Evolutionary conservation across 2,888 invertebrate genomes (phyloP), one percentile per base, ranked within the genome.

Genomic region (Cataglyphis albicans): DNA sequence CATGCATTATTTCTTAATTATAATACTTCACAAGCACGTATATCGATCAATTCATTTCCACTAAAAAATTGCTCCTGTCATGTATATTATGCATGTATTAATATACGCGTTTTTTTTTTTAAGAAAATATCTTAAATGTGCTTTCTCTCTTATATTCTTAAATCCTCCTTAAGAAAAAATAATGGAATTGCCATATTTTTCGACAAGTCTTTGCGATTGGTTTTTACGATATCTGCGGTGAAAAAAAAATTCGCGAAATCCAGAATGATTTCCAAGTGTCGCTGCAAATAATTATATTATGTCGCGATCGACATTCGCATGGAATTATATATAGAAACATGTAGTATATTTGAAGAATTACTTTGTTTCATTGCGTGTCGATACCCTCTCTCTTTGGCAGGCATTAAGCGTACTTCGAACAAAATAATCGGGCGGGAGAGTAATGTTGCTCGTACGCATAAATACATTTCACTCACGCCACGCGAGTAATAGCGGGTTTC

Each of bases 401-500:
- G 76, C 67, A 76, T 83, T 74, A 84, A 85, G 82, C 85, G 68
- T 85, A 87, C 85, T 85, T 70, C 81, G 65, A 72, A 81, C 74
- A 72, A 86, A 86, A 89, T 88, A 89, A 89, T 87, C 89, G 88
- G 87, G 9, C 87, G 82, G 81, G 86, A 57, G 88, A 83, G 86
- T 86, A 89, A 89, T 82, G 84, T 87, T 82, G 86, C 86, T 84
- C 83, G 83, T 84, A 85, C 85, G 86, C 83, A 82, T 83, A 86
- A 87, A 89, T 89, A 89, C 85, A 89, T 89, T 90, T 90, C 84
- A 88, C 90, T 86, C 90, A 90, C 90, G 89, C 86, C 88, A 88
- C 74, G 84, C 86, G 82, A 89, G 85, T 91, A 92, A 91, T 89
- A 90, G 85, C 84, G 83, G 91, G 88, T 87, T 91, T 89, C 88